Percentiles rank a stretch among this genome's conserved stretches.
Conservation (phyloP, 2,888 invertebrate genomes). For the Noctua comes region DNA sequence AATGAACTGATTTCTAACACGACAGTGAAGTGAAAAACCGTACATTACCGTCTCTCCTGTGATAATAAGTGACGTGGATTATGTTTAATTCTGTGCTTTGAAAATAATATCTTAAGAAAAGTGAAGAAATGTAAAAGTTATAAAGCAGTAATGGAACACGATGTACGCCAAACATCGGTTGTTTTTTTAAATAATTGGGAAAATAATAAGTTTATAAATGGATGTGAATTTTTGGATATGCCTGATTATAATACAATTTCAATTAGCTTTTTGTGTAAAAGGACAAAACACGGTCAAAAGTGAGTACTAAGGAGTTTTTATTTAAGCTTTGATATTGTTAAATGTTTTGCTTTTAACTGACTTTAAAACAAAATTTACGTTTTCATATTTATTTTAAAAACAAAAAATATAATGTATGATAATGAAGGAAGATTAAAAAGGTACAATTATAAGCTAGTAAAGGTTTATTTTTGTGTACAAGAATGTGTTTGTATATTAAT, state of each 20-base stretch:
- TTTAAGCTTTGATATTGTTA: neutral
- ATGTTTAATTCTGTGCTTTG: constrained; percentile 13
- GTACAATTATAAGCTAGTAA: neutral
- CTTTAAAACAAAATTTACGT: neutral
- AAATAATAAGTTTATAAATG: constrained; percentile 83
- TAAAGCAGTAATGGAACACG: constrained; percentile 84
- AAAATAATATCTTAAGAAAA: constrained; percentile 10
- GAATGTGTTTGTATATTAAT: neutral
- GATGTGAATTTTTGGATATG: constrained; percentile 85
- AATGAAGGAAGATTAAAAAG: neutral
- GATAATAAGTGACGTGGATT: constrained; percentile 39
- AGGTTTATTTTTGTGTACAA: neutral
- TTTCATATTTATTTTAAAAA: neutral
- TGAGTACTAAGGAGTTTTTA: constrained; percentile 71
- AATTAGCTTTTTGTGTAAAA: constrained; percentile 74
- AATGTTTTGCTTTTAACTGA: constrained; percentile 20
- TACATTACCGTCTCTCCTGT: constrained; percentile 1
- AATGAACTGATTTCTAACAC: constrained; percentile 15
- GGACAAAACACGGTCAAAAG: constrained; percentile 79
- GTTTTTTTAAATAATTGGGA: constrained; percentile 78
- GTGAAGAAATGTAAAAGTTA: constrained; percentile 50
- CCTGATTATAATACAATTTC: constrained; percentile 78
- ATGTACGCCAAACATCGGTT: constrained; percentile 74
- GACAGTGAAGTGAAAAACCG: constrained; percentile 26
- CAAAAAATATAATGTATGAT: neutral